Conservation (phyloP, 2,888 invertebrate species). For the Oasisia sp. region DNA sequence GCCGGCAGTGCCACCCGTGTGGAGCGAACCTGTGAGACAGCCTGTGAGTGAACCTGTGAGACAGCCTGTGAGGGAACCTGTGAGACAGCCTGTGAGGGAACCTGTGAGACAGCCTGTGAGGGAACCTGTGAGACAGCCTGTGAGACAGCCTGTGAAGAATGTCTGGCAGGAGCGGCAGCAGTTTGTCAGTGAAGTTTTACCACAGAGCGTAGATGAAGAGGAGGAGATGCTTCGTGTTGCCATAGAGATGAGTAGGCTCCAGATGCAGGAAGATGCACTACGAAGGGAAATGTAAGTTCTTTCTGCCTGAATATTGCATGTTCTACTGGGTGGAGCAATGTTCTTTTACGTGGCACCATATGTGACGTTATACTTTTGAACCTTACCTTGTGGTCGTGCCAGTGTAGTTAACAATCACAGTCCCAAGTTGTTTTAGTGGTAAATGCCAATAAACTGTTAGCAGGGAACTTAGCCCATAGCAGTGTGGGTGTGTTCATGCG, state of each 20-base stretch:
- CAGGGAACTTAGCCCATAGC: too few species aligned
- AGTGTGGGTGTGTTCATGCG: too few species aligned
- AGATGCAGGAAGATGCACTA: neutral
- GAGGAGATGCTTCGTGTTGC: slow-evolving; percentile 9
- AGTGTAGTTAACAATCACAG: too few species aligned
- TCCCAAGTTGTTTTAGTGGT: too few species aligned
- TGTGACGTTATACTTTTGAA: too few species aligned
- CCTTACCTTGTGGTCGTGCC: too few species aligned
- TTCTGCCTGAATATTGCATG: neutral
- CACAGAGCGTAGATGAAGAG: neutral
- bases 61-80: neutral
- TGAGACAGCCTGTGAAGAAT: neutral
- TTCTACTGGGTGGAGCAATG: neutral
- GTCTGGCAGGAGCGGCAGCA: neutral
- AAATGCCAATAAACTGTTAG: too few species aligned
- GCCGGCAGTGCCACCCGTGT: neutral
- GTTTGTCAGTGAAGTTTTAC: neutral
- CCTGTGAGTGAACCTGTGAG: neutral
- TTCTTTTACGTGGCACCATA: neutral
- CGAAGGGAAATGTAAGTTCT: neutral
- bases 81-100: neutral
- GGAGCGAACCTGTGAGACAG: neutral
- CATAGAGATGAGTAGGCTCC: neutral
- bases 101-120: neutral
- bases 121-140: neutral